Conservation (phyloP, 1,140 invertebrate species). For the Calosoma granatense region DNA sequence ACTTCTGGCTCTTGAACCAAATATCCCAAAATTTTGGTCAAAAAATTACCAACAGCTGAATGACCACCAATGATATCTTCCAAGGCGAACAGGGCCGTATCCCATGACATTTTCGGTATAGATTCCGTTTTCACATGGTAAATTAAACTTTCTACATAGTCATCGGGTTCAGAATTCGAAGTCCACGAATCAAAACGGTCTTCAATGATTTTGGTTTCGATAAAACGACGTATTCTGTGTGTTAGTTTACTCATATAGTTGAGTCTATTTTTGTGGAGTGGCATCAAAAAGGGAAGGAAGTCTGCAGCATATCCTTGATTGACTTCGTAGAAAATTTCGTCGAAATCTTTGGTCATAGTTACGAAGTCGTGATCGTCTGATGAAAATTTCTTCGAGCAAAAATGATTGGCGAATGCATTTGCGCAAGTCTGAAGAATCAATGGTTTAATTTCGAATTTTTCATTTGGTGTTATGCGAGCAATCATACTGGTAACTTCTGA, state of each 20-base stretch:
- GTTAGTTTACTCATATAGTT: slow-evolving; percentile 53
- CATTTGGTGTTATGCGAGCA: slow-evolving; percentile 22
- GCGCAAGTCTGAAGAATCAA: slow-evolving; percentile 54
- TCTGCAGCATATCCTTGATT: slow-evolving; percentile 81
- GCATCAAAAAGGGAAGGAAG: slow-evolving; percentile 70
- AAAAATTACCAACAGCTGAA: slow-evolving; percentile 68
- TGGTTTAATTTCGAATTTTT: slow-evolving; percentile 44
- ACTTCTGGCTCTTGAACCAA: slow-evolving; percentile 41
- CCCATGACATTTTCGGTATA: slow-evolving; percentile 42
- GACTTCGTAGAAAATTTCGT: slow-evolving; percentile 80
- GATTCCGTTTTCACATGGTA: slow-evolving; percentile 43
- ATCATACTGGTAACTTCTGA: slow-evolving; percentile 34
- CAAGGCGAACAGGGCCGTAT: slow-evolving; percentile 62
- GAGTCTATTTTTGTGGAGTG: slow-evolving; percentile 57
- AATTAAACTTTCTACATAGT: slow-evolving; percentile 65
- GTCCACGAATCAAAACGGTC: slow-evolving; percentile 43
- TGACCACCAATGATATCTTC: slow-evolving; percentile 82
- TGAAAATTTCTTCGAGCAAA: slow-evolving; percentile 63
- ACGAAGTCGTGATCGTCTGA: slow-evolving; percentile 49
- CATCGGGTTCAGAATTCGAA: slow-evolving; percentile 42
- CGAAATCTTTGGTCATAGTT: slow-evolving; percentile 56
- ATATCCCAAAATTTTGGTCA: slow-evolving; percentile 48
- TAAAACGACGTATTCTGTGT: slow-evolving; percentile 57
- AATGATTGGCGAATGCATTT: slow-evolving; percentile 74
- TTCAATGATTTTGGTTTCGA: slow-evolving; percentile 57